phyloP scores from a whole-genome alignment of 2,888 invertebrate genomes.

The Drosophila prolongata region DNA sequence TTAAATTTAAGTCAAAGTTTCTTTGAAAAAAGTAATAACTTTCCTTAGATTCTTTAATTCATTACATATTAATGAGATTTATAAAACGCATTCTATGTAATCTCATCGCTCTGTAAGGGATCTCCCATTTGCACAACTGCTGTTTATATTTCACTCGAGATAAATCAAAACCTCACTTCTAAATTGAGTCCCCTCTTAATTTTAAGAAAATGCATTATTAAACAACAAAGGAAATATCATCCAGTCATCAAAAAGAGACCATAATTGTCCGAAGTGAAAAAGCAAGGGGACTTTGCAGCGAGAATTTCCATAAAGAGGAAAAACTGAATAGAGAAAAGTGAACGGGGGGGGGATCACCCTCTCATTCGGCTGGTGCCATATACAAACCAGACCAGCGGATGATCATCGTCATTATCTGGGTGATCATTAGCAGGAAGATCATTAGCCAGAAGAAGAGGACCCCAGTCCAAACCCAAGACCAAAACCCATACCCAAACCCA shows the following conservation, averaged over 20 bases:
- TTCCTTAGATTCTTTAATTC: no score
- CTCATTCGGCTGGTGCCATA: constrained; percentile 1
- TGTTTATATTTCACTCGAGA: not conserved
- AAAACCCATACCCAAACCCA: not conserved
- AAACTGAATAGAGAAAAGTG: constrained; percentile 27
- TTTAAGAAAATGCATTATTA: not conserved
- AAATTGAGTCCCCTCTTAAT: not conserved
- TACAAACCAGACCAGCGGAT: constrained; percentile 27
- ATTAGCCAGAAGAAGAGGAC: not conserved
- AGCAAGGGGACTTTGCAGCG: constrained; percentile 1
- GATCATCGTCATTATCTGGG: constrained; percentile 20
- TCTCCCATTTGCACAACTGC: not conserved
- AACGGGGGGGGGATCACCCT: not conserved
- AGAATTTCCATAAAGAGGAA: constrained; percentile 15
- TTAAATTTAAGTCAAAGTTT: no score
- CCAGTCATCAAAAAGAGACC: constrained; percentile 7
- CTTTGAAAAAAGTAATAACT: no score
- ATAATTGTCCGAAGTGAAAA: not conserved
- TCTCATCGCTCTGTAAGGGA: no score
- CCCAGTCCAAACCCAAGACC: not conserved
- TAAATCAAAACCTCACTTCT: no score
- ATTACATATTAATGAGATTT: no score
- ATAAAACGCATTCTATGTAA: no score
- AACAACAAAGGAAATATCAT: not conserved
- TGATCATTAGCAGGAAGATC: constrained; percentile 11